Evolutionary conservation across 2,888 invertebrate genomes (phyloP), one percentile per base, ranked within the genome.

Genomic region (Papilio gigon): DNA sequence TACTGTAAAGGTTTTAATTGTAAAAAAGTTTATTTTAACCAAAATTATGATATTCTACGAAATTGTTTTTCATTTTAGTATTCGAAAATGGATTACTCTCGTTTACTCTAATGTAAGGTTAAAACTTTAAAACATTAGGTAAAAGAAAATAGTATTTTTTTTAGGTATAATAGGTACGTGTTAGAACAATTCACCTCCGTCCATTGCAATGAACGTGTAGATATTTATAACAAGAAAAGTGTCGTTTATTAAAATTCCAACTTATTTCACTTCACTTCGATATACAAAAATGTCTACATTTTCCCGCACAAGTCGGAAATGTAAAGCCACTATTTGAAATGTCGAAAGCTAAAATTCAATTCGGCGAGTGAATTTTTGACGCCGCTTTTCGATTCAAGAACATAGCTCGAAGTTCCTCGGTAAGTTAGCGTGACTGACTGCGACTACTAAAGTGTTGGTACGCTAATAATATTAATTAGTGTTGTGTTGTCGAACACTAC

Each of bases 401-500:
- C 25, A 63, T 42, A 25, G 47, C 53, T 66, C 47, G 17, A 59
- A 63, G 64, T 68, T 68, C 50, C 63, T 40, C 47, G 37, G 37
- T 33, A 65, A 53, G 35, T 42, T 76, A 47, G 76, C 78, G 77
- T 78, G 76, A 75, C 76, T 68, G 70, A 72, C 70, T 70, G 70
- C 60, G 58, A 70, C 72, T 73, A 74, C 72, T 73, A 73, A 73
- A 77, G 76, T 78, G 79, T 79, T 76, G 70, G 73, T 71, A 70
- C 70, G 71, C 69, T 75, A 76, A 76, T 78, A 77, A 76, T 76
- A 76, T 78, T 79, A 78, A 79, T 80, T 78, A 79, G 73, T 71
- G 72, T 65, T 68, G 71, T 72, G 74, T 74, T 77, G 73, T 75
- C 72, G 69, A 71, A 74, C 75, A 71, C 70, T 70, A 76, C 73